Evolutionary conservation across 2,797 vertebrate genomes (phyloP).

Genomic region (Pangasius sanitwongsei): DNA sequence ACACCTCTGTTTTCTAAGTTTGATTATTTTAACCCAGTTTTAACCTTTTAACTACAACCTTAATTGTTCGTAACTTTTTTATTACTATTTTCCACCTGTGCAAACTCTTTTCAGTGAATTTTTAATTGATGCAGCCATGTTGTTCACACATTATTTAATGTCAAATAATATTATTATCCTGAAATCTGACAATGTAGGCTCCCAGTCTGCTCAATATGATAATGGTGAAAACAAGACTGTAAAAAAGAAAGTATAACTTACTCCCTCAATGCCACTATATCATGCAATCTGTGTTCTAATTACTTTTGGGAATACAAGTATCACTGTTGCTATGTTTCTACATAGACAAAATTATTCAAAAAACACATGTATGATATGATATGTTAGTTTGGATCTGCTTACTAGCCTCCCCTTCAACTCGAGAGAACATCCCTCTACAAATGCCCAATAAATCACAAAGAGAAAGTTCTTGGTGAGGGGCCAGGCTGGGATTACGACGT

Average conservation of each 20-base stretch:
- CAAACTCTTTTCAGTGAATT: not conserved
- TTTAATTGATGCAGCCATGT: not conserved
- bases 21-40: not conserved
- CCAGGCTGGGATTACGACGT: conserved; percentile 57
- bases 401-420: conserved; percentile 26
- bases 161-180: not conserved
- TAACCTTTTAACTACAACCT: not conserved
- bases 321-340: conserved; percentile 9
- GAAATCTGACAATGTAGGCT: not conserved
- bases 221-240: not conserved
- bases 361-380: conserved; percentile 35
- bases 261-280: not conserved
- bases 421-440: conserved; percentile 46
- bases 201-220: not conserved
- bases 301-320: not conserved
- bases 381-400: conserved; percentile 31
- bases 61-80: not conserved
- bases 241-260: not conserved
- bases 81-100: not conserved
- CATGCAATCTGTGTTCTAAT: not conserved
- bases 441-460: conserved; percentile 54
- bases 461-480: conserved; percentile 49
- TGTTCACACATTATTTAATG: not conserved
- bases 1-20: not conserved
- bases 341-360: not conserved